Evolutionary conservation across 2,888 invertebrate species (phyloP), one percentile per base, ranked within the genome.

Genomic region (Archaeoteleia sp.): DNA sequence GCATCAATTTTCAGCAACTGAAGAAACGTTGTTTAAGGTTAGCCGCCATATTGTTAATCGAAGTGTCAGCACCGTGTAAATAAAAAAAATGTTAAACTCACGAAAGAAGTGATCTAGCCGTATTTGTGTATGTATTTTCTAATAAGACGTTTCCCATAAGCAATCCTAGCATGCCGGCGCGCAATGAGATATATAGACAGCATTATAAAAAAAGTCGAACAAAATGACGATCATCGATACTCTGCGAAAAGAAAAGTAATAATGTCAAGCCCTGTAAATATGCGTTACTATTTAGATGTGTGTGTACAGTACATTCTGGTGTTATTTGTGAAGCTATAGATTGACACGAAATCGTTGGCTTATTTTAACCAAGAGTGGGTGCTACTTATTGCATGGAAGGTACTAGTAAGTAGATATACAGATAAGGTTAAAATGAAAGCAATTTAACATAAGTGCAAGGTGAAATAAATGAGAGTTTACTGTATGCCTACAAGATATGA

Each of bases 81-180:
- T 57, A 61, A 40, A 20, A 29, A 54, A 40, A 5, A 20, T 57
- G 43, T 48, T 34, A 49, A 48, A 42, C 35, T 43, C 54, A 54
- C 39, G 68, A 60, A 62, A 53, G 51, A 58, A 53, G 62, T 49
- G 53, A 60, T 68, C 51, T 68, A 68, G 58, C 30, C 58, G 54
- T 62, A 63, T 60, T 60, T 63, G 58, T 63, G 68, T 54, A 60
- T 53, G 68, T 63, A 68, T 63, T 68, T 68, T 60, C 54, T 63
- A 60, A 63, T 60, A 58, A 54, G 53, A 37, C 30, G 46, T 58
- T 58, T 63, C 53, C 55, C 58, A 49, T 60, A 63, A 63, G 58
- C 68, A 68, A 63, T 62, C 42, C 32, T 57, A 67, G 46, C 35
- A 57, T 58, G 51, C 35, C 48, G 57, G 57, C 57, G 54, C 49